These are phyloP conservation scores for Drosophila nikananu DNA, from an alignment of 1,140 invertebrate genomes.

Conservation along the genomic window DNA sequence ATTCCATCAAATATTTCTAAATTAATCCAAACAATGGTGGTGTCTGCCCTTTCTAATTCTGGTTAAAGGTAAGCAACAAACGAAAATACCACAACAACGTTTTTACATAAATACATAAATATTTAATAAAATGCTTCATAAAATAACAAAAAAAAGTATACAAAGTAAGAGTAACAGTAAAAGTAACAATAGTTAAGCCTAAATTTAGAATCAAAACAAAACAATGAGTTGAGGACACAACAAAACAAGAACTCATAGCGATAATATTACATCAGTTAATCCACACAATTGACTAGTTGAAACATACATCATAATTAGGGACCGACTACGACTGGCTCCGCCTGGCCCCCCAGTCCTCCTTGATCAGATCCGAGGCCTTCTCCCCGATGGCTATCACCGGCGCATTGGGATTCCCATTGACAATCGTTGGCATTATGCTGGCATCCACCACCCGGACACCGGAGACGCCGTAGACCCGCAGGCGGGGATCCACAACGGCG, in stretches of 20 bases:
- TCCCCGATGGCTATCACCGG: slow-evolving; percentile 91
- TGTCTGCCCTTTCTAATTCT: not conserved
- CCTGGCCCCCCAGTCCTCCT: slow-evolving; percentile 88
- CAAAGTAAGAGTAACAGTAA: not conserved
- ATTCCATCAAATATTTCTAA: not conserved
- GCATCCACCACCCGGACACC: slow-evolving; percentile 91
- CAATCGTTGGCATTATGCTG: slow-evolving; percentile 92
- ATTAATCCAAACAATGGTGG: not conserved
- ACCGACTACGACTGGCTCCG: slow-evolving; percentile 17
- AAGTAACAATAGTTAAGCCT: slow-evolving; percentile 14
- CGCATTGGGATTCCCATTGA: slow-evolving; percentile 93
- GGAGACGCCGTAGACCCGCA: slow-evolving; percentile 91
- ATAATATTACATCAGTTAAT: slow-evolving; percentile 49
- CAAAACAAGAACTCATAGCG: slow-evolving; percentile 13
- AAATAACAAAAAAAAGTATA: slow-evolving; percentile 39
- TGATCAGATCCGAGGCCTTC: slow-evolving; percentile 92
- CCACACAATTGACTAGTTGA: slow-evolving; percentile 78
- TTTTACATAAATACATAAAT: slow-evolving; percentile 67
- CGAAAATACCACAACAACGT: slow-evolving; percentile 7
- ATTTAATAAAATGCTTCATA: slow-evolving; percentile 54
- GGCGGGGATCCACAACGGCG: slow-evolving; percentile 92
- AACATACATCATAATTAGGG: slow-evolving; percentile 52
- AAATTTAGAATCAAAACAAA: slow-evolving; percentile 29
- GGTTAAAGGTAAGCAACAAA: not conserved
- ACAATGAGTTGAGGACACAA: slow-evolving; percentile 13